Base-by-base conservation (phyloP, 2,113 vertebrate species). In the Ardeotis arabs region DNA sequence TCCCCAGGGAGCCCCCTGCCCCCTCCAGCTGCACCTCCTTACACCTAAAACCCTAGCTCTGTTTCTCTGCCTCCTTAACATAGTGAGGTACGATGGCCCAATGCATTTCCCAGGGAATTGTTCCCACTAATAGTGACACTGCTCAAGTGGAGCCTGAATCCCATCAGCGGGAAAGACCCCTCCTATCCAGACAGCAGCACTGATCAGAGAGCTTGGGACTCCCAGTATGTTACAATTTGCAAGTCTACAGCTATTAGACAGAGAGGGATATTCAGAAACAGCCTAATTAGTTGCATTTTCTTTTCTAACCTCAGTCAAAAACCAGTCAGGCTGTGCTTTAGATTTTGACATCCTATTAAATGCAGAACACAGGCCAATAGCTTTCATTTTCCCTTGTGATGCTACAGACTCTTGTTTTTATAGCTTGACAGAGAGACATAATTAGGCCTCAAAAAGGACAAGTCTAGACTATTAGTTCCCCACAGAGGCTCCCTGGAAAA, bases 281-380 rank as follows among this genome's bases (percentile, higher is more conserved):
- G 88, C 85, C 93, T 97, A 97, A 97, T 96, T 93, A 97, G 92
- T 95, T 94, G 69, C 91, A 41, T 96, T 96, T 89, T 93, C 96
- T 95, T 93, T 92, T 68, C 96, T 95, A 96, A 95, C 96, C 91
- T 91, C 95, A 96, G 94, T 97, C 95, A 94, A 88, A 95, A 94
- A 86, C 21, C 90, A 95, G 86, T 95, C 97, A 96, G 85, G 79
- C 37, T 95, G 69, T 87, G 92, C 94, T 94, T 95, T 97, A 90
- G 95, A 97, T 97, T 90, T 68, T 97, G 96, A 95, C 93, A 97
- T 96, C 88, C 91, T 91, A 97, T 98, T 97, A 97, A 96, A 97
- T 84, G 87, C 89, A 94, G 90, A 97, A 95, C 76, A 95, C 96
- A 95, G 95, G 77, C 87, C 95, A 93, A 96, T 27, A 47, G 96